Evolutionary conservation across 2,888 invertebrate genomes (phyloP).

Genomic region (Steinernema carpocapsae): DNA sequence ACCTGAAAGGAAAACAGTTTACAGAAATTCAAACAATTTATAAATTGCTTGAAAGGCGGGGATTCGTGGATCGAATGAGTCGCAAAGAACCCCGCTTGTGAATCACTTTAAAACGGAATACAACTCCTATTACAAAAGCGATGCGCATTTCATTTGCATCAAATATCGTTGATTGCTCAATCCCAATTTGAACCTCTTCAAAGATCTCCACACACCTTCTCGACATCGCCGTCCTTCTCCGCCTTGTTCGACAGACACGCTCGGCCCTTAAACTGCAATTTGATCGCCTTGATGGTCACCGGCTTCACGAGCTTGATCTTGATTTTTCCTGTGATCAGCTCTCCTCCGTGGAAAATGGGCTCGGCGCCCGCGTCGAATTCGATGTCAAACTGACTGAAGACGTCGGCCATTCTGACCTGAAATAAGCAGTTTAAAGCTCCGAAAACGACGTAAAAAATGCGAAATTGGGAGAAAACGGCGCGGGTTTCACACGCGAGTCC

Average conservation of each 20-base stretch:
- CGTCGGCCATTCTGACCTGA: constrained; percentile 34
- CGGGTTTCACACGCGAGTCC: too few relatives aligned
- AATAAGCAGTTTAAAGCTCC: background rate
- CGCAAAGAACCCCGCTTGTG: too few relatives aligned
- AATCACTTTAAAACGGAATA: too few relatives aligned
- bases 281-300: constrained; percentile 49
- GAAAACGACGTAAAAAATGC: too few relatives aligned
- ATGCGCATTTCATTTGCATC: too few relatives aligned
- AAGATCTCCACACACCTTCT: constrained; percentile 37
- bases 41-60: too few relatives aligned
- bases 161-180: too few relatives aligned
- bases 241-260: constrained; percentile 41
- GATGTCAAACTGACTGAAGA: constrained; percentile 51
- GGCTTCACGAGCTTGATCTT: constrained; percentile 47
- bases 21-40: too few relatives aligned
- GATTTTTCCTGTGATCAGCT: constrained; percentile 48
- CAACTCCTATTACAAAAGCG: too few relatives aligned
- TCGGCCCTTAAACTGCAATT: constrained; percentile 55
- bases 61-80: too few relatives aligned
- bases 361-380: constrained; percentile 48
- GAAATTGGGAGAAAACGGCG: too few relatives aligned
- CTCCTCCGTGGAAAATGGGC: constrained; percentile 55
- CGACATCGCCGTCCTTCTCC: constrained; percentile 43
- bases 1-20: constrained; percentile 46
- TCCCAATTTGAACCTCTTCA: too few relatives aligned